These are phyloP conservation scores for Ochropleura leucogaster DNA, from an alignment of 2,888 invertebrate species.

Conservation along the genomic window DNA sequence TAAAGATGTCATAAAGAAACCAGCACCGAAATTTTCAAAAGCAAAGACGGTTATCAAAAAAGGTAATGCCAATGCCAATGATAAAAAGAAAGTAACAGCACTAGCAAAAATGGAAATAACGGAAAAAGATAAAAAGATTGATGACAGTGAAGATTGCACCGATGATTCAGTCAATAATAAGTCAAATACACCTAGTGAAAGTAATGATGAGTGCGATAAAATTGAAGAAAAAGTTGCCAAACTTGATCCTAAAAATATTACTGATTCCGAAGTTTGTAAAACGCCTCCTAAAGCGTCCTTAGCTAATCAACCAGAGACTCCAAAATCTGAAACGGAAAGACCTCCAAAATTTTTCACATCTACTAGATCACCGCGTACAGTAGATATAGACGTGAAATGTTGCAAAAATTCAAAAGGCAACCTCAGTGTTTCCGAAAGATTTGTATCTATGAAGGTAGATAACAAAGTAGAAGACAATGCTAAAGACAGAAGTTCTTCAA, in stretches of 20 bases:
- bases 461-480: conserved; percentile 79
- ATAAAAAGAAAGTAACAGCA: conserved; percentile 74
- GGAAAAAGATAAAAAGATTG: conserved; percentile 59
- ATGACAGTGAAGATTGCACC: conserved; percentile 52
- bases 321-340: conserved; percentile 83
- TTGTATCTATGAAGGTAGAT: conserved; percentile 84
- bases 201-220: conserved; percentile 36
- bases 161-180: conserved; percentile 49
- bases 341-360: conserved; percentile 88
- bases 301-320: conserved; percentile 72
- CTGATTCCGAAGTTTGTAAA: conserved; percentile 47
- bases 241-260: conserved; percentile 56
- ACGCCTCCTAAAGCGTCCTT: conserved; percentile 61
- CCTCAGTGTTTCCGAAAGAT: conserved; percentile 85
- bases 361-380: conserved; percentile 83
- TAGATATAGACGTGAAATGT: conserved; percentile 87
- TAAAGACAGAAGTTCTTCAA: conserved; percentile 80
- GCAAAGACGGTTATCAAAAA: conserved; percentile 79
- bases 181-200: conserved; percentile 38
- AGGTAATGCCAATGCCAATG: conserved; percentile 65
- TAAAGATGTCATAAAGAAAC: conserved; percentile 79
- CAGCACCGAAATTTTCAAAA: conserved; percentile 76
- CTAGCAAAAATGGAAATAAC: conserved; percentile 61
- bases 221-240: conserved; percentile 61
- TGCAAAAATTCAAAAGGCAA: conserved; percentile 88